Conservation (phyloP, 2,888 invertebrate species). For the Abscondita cerata region DNA sequence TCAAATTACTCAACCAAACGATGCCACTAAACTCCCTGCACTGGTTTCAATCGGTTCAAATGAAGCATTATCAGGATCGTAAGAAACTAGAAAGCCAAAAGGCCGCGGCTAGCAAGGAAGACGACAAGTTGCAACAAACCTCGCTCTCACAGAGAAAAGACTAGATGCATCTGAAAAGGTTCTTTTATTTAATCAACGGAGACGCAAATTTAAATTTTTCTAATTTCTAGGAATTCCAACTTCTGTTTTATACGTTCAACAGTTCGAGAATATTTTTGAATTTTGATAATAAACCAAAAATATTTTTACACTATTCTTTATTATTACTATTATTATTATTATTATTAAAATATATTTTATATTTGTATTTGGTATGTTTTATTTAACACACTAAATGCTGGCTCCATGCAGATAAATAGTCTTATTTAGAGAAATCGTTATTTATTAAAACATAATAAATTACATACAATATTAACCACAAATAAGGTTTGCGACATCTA, state of each 20-base stretch:
- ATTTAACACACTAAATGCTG: no score
- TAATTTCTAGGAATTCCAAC: constrained; percentile 81
- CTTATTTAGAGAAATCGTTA: no score
- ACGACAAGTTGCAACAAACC: constrained; percentile 92
- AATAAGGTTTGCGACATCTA: no score
- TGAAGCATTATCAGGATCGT: constrained; percentile 73
- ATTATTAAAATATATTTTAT: no score
- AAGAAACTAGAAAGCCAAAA: constrained; percentile 63
- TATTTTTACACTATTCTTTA: no score
- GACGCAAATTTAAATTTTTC: constrained; percentile 33
- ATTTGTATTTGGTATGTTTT: no score
- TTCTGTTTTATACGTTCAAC: constrained; percentile 89
- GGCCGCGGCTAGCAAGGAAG: constrained; percentile 64
- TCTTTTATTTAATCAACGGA: constrained; percentile 26
- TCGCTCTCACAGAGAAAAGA: constrained; percentile 87
- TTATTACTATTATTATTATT: no score
- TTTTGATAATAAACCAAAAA: constrained; percentile 31
- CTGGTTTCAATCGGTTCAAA: constrained; percentile 91
- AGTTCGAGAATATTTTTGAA: constrained; percentile 94
- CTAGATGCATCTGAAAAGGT: constrained; percentile 74
- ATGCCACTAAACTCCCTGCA: constrained; percentile 88
- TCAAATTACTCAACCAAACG: constrained; percentile 87
- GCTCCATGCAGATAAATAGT: no score
- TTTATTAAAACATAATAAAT: no score
- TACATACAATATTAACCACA: no score